Conservation (phyloP, 64 coral and sea anemone genomes). For the Catalaphyllia jardinei region DNA sequence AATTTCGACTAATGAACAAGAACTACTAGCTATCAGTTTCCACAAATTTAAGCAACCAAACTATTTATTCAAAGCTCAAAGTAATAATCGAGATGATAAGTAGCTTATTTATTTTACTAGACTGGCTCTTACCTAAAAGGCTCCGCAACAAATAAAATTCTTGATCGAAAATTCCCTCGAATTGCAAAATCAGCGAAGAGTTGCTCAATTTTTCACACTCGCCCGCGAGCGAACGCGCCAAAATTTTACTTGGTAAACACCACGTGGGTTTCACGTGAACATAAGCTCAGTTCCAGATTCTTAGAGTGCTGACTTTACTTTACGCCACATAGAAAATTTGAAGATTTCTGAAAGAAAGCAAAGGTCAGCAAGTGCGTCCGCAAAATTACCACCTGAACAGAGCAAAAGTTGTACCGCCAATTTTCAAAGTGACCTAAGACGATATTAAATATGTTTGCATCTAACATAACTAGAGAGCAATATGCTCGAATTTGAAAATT, state of each 20-base stretch:
- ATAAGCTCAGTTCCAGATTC: neutral
- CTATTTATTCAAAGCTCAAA: neutral
- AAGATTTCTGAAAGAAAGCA: too few species aligned
- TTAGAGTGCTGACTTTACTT: neutral
- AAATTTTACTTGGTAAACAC: constrained; percentile 12
- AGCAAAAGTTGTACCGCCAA: too few species aligned
- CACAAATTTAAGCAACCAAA: neutral
- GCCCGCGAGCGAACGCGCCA: constrained; percentile 18
- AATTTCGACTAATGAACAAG: neutral
- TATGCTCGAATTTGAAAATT: too few species aligned
- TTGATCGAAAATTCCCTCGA: neutral
- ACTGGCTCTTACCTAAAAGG: neutral
- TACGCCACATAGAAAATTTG: neutral
- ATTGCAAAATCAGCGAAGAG: neutral
- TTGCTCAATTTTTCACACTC: neutral
- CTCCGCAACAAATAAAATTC: neutral
- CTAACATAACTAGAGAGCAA: too few species aligned
- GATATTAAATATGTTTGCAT: too few species aligned
- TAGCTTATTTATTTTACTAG: neutral
- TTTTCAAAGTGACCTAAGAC: too few species aligned
- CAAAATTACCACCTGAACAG: too few species aligned
- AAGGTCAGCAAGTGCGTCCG: too few species aligned
- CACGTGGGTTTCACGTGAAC: constrained; percentile 35
- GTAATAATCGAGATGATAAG: neutral
- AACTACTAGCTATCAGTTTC: neutral